Conservation (phyloP, 1,140 invertebrate genomes). For the Reticulitermes speratus region DNA sequence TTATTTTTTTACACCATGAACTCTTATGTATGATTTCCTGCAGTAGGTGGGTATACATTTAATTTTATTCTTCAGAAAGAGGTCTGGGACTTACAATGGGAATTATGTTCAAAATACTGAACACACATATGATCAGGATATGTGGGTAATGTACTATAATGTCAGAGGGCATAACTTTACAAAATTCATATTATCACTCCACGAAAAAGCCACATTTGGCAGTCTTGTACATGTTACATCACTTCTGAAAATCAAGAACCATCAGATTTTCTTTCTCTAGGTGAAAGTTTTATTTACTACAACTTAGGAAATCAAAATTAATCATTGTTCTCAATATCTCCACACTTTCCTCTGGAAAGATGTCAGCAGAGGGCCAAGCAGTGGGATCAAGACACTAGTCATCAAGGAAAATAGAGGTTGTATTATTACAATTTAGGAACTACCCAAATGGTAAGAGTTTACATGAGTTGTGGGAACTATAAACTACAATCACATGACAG, state of each 20-base stretch:
- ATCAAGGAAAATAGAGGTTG: neutral
- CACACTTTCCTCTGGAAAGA: neutral
- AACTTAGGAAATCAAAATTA: neutral
- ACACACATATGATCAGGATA: neutral
- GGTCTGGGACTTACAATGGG: neutral
- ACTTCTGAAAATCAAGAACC: neutral
- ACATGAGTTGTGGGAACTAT: neutral
- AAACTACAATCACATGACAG: neutral
- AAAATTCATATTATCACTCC: neutral
- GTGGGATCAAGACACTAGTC: neutral
- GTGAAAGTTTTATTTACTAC: neutral
- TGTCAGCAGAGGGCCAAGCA: neutral
- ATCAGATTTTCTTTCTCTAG: neutral
- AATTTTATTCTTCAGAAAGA: neutral
- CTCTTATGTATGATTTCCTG: neutral
- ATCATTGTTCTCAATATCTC: neutral
- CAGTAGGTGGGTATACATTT: neutral
- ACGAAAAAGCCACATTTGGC: neutral
- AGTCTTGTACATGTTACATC: neutral
- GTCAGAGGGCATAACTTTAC: neutral
- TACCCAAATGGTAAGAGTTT: neutral
- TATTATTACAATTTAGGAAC: neutral
- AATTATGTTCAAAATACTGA: neutral
- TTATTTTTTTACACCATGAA: neutral
- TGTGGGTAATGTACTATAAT: neutral